phyloP scores from a whole-genome alignment of 2,797 vertebrate species.

The Threskiornis aethiopicus region DNA sequence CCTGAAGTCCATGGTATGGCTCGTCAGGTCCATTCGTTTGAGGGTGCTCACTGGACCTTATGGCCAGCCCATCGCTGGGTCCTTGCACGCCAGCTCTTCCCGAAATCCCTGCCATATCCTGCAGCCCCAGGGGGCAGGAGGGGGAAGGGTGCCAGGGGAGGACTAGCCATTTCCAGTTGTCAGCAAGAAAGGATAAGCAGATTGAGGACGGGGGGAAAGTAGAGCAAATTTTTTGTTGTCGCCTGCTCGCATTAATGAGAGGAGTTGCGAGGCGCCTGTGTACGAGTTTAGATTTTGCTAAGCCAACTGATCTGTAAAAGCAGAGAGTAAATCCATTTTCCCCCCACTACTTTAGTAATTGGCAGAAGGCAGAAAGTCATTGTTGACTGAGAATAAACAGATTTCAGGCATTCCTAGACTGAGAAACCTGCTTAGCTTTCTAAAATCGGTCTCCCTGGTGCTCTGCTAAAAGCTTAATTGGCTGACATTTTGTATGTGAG shows the following conservation, averaged over 20 bases:
- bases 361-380: constrained; percentile 61
- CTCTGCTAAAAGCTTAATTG: constrained; percentile 62
- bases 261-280: background rate
- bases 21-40: rapidly evolving
- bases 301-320: constrained; percentile 40
- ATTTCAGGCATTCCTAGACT: constrained; percentile 61
- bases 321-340: constrained; percentile 44
- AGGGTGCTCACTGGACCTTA: background rate
- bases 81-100: background rate
- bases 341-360: constrained; percentile 24
- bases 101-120: background rate
- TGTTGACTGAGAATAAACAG: constrained; percentile 67
- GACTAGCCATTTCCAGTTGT: background rate
- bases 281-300: constrained; percentile 29
- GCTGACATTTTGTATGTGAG: constrained; percentile 62
- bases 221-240: background rate
- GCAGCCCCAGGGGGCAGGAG: rapidly evolving
- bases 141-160: background rate
- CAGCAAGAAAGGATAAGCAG: background rate
- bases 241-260: background rate
- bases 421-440: constrained; percentile 69
- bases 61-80: background rate
- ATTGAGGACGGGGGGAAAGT: background rate
- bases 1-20: background rate
- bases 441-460: constrained; percentile 53